Evolutionary conservation across 1,140 invertebrate species (phyloP), one percentile per base, ranked within the genome.

Genomic region (Formica exsecta): DNA sequence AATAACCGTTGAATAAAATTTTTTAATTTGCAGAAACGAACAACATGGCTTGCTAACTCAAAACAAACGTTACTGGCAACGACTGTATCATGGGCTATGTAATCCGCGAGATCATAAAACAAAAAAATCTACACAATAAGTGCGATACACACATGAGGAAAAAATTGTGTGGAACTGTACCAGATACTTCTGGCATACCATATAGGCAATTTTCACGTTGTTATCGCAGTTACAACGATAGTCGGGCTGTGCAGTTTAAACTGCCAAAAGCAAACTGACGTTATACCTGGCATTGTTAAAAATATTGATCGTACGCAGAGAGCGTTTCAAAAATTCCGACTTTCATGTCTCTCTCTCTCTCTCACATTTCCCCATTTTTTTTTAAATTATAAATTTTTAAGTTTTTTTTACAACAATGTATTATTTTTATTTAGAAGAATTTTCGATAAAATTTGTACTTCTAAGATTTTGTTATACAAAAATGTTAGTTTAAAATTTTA

Each of bases 151-250:
- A 16, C 16, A 22, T n/a, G 29, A 7, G 41, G 16, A 25, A 80
- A 80, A 80, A 80, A 59, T 70, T 41, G 57, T 70, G 48, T 80
- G 22, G 25, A 80, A 80, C 59, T 71, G 77, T 57, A 59, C 16
- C 48, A 57, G 36, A 80, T 71, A 71, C 29, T 80, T 80, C n/a
- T 71, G 29, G 61, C 16, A 29, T 36, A 54, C 32, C n/a, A 41
- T 70, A 22, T 59, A 29, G 65, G 29, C 25, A 80, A 80, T 80
- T 80, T 80, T 16, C 22, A 44, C 36, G 16, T 68, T 68, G 76
- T 80, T 80, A 80, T 36, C 65, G 32, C 11, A 29, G 36, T 64
- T 32, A 16, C 65, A 80, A 80, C 48, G 19, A 71, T 80, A 71
- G 36, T 44, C 13, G 16, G 11, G n/a, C n/a, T 41, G 11, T n/a